Base-by-base conservation (phyloP, 30 jellyfish, hydroid and myxozoan genomes). In the Clytia hemisphaerica region DNA sequence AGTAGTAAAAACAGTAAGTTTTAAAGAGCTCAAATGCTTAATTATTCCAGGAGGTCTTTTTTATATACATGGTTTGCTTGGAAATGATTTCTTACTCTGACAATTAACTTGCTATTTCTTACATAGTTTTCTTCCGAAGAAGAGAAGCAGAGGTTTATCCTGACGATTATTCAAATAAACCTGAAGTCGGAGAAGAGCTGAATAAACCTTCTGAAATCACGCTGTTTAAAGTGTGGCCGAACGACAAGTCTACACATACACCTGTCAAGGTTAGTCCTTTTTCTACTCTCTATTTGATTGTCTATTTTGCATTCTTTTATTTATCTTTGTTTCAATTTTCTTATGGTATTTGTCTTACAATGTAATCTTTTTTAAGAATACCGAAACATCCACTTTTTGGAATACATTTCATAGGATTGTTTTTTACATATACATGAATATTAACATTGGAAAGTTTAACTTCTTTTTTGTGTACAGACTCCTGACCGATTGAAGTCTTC, bases 121-220 rank as follows among this genome's bases (percentile, higher is more conserved):
- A n/a, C n/a, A n/a, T 80, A 88, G 97, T 88, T 26, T 79, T 77
- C 28, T 89, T 89, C 79, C 79, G 93, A 28, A 62, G 98, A 67
- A 37, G 95, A 24, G 95, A 81, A 70, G 95, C 70, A 10, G 98
- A 89, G 48, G 95, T 89, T 10, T 89, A 89, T 60, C 95, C 98
- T 19, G 98, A 89, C 45, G 57, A 70, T 50, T 89, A 89, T 60
- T 50, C 44, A 19, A 75, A 76, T 28, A 89, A 89, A 55, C 98
- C 98, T 16, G 92, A 81, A 30, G 93, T 81, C 25, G 95, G 98
- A 22, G 31, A 69, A 31, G 98, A 82, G 38, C 38, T 89, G 71
- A 89, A 89, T 59, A 89, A 82, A 55, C 83, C 63, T 22, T 49
- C 98, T 0, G 95, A 81, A 61, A 82, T 89, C 73, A 89, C 86